Conservation (phyloP, 2,888 invertebrate species). For the Seladonia tumulorum region DNA sequence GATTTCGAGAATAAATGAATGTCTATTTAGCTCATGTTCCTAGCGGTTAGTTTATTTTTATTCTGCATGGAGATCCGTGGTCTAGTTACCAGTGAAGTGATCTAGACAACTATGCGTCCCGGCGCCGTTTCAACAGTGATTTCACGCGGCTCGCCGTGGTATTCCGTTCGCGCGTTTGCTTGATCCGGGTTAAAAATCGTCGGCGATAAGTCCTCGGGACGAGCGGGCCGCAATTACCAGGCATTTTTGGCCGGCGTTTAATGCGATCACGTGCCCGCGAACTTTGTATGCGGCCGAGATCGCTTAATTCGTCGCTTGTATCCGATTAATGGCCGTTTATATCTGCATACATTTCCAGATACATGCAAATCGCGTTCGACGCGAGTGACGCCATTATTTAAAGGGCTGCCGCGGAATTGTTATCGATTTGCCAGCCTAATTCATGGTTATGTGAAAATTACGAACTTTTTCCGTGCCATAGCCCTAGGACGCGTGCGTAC, state of each 20-base stretch:
- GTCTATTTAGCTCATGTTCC: background rate
- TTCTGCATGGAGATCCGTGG: background rate
- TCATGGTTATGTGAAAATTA: background rate
- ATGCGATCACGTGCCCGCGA: conserved; percentile 15
- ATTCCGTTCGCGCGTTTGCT: background rate
- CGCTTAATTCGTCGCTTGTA: conserved; percentile 48
- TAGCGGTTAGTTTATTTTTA: background rate
- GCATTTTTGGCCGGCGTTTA: conserved; percentile 30
- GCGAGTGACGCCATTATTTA: conserved; percentile 39
- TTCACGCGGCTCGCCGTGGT: background rate
- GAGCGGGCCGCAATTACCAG: conserved; percentile 19
- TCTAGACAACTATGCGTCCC: background rate
- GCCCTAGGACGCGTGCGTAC: background rate
- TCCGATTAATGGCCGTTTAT: conserved; percentile 52
- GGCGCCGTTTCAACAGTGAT: background rate
- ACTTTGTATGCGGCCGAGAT: conserved; percentile 26
- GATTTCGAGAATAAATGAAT: background rate
- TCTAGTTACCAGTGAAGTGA: background rate
- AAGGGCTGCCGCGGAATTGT: conserved; percentile 9
- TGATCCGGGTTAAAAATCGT: conserved; percentile 14
- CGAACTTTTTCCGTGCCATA: conserved; percentile 8
- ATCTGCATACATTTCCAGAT: conserved; percentile 48
- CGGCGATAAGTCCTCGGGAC: background rate
- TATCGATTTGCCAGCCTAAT: conserved; percentile 3
- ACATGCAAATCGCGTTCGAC: conserved; percentile 39